Conservation (phyloP, 2,113 vertebrate genomes). For the Oostethus manadensis region DNA sequence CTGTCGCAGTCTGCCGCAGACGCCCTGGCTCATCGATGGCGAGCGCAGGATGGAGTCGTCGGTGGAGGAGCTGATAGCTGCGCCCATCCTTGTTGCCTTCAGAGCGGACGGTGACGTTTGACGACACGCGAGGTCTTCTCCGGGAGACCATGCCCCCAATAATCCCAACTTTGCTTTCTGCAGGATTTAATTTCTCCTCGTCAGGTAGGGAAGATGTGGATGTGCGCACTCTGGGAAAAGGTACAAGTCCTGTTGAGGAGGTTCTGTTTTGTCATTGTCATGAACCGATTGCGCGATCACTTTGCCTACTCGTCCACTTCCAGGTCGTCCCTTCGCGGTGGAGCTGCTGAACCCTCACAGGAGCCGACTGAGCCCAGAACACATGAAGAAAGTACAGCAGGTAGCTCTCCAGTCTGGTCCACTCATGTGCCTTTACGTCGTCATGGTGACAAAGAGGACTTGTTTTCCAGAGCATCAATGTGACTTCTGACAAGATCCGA, state of each 20-base stretch:
- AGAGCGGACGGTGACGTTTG: constrained; percentile 78
- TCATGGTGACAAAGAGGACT: neutral
- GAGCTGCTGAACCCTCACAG: constrained; percentile 92
- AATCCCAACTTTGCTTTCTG: neutral
- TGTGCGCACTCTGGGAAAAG: constrained; percentile 92
- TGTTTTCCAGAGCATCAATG: constrained; percentile 81
- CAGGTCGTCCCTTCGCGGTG: constrained; percentile 95
- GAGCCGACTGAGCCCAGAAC: constrained; percentile 65
- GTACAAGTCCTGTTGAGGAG: constrained; percentile 61
- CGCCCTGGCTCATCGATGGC: constrained; percentile 96
- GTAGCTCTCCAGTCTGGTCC: constrained; percentile 51
- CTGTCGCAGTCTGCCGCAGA: constrained; percentile 90
- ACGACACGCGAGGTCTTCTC: neutral
- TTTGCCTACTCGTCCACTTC: neutral
- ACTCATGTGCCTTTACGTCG: neutral
- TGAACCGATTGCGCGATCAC: too few species aligned
- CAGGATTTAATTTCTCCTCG: constrained; percentile 97
- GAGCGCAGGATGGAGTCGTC: constrained; percentile 95
- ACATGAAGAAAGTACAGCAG: constrained; percentile 89
- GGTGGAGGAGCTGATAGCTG: constrained; percentile 93
- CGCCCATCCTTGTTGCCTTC: constrained; percentile 80
- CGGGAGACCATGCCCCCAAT: neutral
- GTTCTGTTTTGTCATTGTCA: neutral
- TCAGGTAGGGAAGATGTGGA: constrained; percentile 98
- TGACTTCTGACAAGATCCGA: constrained; percentile 87